Base-by-base conservation (phyloP, 2,113 vertebrate genomes). In the Dromaius novaehollandiae region DNA sequence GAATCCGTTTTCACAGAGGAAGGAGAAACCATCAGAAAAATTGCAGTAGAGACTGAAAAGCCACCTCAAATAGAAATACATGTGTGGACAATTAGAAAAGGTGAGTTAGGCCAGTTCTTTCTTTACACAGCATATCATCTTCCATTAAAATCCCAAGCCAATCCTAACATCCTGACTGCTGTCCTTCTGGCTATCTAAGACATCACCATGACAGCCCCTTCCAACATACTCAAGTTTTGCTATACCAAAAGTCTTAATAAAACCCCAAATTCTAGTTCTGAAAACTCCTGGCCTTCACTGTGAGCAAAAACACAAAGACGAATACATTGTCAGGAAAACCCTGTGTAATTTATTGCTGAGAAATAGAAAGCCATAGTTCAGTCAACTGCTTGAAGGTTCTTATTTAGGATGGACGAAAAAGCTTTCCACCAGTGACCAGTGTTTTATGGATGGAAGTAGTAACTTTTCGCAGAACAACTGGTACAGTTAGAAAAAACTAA, bases 1-100 rank as follows among this genome's bases (percentile, higher is more conserved):
- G 98, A 98, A 88, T 98, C 98, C 56, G 3, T 98, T 91, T 97
- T 98, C 76, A 82, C 97, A 85, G 97, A 97, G 56, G 97, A 98
- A 83, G 98, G 96, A 76, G 97, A 98, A 95, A 98, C 97, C 69
- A 95, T 98, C 89, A 98, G 98, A 89, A 98, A 98, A 98, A 98
- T 99, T 76, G 98, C 98, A 51, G 93, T 98, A 90, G 98, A 98
- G 94, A 98, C 68, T 16, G 98, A 98, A 86, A 98, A 97, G 61
- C 97, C 98, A 60, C 95, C 98, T 90, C 97, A 98, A 64, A 96
- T 98, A 76, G 98, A 99, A 94, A 97, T 98, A 89, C 98, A 98
- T 1, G 96, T 98, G 86, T 99, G 98, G 98, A 98, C 98, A 73
- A 98, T 98, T 78, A 96, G 93, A 94, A 98, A 98, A 97, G 98